phyloP scores from a whole-genome alignment of 1,140 invertebrate species.

The Drosophila sp. region DNA sequence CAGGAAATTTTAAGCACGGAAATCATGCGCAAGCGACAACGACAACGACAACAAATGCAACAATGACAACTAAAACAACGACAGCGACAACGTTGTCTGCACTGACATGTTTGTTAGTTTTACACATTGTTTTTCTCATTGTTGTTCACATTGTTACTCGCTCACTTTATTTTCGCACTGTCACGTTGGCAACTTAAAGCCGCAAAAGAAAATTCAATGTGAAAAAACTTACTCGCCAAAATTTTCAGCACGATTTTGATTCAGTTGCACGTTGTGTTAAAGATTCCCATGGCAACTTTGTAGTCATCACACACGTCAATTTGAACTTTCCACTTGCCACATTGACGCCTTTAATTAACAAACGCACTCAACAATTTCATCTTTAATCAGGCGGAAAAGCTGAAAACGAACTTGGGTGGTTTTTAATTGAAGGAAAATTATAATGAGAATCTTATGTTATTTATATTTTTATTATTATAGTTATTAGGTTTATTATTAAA shows the following conservation, averaged over 20 bases:
- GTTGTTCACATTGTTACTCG: constrained; percentile 21
- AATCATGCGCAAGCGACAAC: constrained; percentile 69
- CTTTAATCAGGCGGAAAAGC: constrained; percentile 17
- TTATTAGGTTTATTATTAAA: background rate
- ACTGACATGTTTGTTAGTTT: constrained; percentile 52
- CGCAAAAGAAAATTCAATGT: constrained; percentile 4
- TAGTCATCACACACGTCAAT: constrained; percentile 20
- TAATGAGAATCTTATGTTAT: too few species aligned
- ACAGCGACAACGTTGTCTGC: constrained; percentile 26
- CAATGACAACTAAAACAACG: constrained; percentile 35
- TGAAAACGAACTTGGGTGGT: background rate
- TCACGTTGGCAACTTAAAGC: constrained; percentile 36
- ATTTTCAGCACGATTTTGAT: constrained; percentile 5
- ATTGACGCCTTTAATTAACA: constrained; percentile 37
- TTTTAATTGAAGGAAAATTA: too few species aligned
- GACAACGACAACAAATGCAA: constrained; percentile 21
- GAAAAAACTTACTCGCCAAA: constrained; percentile 12
- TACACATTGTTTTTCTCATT: constrained; percentile 34
- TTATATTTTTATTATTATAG: background rate
- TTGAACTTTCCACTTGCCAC: constrained; percentile 19
- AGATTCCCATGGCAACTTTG: constrained; percentile 24
- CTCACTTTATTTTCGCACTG: constrained; percentile 35
- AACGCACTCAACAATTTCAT: constrained; percentile 24
- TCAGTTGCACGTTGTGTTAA: constrained; percentile 5
- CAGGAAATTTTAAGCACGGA: constrained; percentile 76